A percentile compares a stretch with the other conserved stretches of the same genome.
These are phyloP conservation scores for Chymomyza procnemis DNA, from an alignment of 2,888 invertebrate species.

Conservation along the genomic window DNA sequence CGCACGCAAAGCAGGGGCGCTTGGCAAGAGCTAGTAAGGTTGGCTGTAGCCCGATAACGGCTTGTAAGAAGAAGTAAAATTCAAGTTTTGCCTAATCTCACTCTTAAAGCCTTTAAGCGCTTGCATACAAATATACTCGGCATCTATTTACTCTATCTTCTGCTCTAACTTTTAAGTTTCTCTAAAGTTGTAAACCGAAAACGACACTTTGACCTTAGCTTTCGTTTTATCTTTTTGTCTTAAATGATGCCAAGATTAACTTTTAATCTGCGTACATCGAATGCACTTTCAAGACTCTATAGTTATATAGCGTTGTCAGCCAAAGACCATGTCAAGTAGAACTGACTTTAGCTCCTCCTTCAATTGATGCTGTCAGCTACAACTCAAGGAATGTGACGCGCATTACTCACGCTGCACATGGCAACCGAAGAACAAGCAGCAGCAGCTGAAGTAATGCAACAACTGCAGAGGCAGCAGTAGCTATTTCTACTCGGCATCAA, in stretches of 20 bases:
- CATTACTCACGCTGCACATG: constrained; percentile 28
- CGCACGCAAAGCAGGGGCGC: too few relatives aligned
- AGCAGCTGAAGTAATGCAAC: not conserved
- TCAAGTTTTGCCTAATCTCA: too few relatives aligned
- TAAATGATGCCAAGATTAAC: not conserved
- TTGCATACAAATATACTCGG: too few relatives aligned
- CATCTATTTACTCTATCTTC: too few relatives aligned
- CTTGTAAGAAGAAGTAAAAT: too few relatives aligned
- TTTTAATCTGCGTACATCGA: not conserved
- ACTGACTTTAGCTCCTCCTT: constrained; percentile 4
- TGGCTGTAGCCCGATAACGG: too few relatives aligned
- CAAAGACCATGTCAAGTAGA: not conserved
- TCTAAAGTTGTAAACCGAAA: too few relatives aligned
- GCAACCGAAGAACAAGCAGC: not conserved
- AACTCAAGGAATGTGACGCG: constrained; percentile 5
- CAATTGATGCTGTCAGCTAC: constrained; percentile 13
- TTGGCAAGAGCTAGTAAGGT: too few relatives aligned
- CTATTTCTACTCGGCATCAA: not conserved
- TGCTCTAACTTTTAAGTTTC: too few relatives aligned
- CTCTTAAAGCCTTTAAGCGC: too few relatives aligned
- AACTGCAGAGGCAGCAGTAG: not conserved
- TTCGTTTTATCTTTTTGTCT: not conserved
- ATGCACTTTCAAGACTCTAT: not conserved
- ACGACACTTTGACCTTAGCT: not conserved
- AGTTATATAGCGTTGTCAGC: not conserved